Base-by-base conservation (phyloP, 2,888 invertebrate genomes). In the Mesorhabditis sp. region DNA sequence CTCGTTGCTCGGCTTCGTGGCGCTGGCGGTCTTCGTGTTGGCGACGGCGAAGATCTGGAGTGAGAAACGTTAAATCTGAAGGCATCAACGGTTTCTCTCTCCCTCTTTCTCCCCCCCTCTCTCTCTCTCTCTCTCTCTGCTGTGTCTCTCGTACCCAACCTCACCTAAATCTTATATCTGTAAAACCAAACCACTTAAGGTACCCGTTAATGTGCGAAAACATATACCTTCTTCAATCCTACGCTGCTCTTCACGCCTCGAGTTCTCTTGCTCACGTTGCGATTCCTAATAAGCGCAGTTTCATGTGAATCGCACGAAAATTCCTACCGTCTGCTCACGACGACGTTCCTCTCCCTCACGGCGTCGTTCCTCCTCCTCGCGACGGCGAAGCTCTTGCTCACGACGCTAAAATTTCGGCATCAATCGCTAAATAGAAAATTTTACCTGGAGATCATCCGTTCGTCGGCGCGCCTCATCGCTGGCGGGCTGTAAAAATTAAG, bases 341-440 rank as follows among this genome's bases (percentile, higher is more conserved):
- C 71, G n/a, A 41, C 73, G 7, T 62, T 69, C 45, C 28, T 72
- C 72, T 10, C 62, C 28, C 50, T 73, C 74, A 41, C 71, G 62
- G 62, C 68, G 62, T n/a, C 67, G 45, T 64, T 73, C 73, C 58
- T 67, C 65, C 7, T 65, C 70, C 63, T 73, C 73, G 0, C 73
- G 66, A 10, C 70, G 66, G 5, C 73, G 69, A 43, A 69, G 66
- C 61, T 73, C 69, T 15, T 69, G 62, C 62, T 73, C 72, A 13
- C 69, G 72, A 15, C 72, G 72, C 2, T 50, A 41, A n/a, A 68
- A 68, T 65, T 69, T 66, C 13, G 13, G 50, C 50, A 6, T 50
- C 13, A 50, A 50, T 10, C 13, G 6, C 50, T 6, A 10, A 50
- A 50, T 50, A 13, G 13, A 13, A 50, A 13, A 50, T 13, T 13